Percentiles rank a stretch among this genome's conserved stretches.
Evolutionary conservation across 2,113 vertebrate species (phyloP).

Genomic region (Thymallus thymallus): DNA sequence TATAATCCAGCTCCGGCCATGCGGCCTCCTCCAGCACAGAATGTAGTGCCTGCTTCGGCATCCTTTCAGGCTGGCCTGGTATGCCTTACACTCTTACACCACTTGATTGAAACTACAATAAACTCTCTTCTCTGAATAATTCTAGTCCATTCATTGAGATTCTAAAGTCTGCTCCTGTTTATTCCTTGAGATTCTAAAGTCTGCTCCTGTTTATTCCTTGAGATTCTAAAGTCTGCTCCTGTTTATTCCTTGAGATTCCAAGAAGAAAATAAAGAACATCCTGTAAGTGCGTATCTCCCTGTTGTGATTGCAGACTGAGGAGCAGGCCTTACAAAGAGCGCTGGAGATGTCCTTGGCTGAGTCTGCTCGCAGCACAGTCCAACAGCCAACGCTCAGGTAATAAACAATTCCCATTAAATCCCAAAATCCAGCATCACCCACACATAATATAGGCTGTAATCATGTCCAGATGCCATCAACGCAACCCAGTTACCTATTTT

Average conservation of each 20-base stretch:
- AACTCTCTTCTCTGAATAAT: too few relatives aligned
- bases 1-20: slow-evolving; percentile 51
- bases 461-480: not conserved
- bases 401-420: slow-evolving; percentile 6
- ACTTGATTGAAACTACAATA: not conserved
- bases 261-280: slow-evolving; percentile 6
- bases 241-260: slow-evolving; percentile 2
- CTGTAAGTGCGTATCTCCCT: slow-evolving; percentile 18
- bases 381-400: slow-evolving; percentile 72
- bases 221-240: too few relatives aligned
- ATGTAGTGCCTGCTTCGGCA: slow-evolving; percentile 65
- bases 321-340: slow-evolving; percentile 92
- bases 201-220: too few relatives aligned
- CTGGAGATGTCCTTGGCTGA: slow-evolving; percentile 93
- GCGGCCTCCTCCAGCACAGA: slow-evolving; percentile 51
- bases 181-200: too few relatives aligned
- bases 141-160: too few relatives aligned
- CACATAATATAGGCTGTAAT: not conserved
- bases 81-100: slow-evolving; percentile 16
- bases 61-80: slow-evolving; percentile 77
- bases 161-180: too few relatives aligned
- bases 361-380: slow-evolving; percentile 56
- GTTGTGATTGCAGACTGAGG: slow-evolving; percentile 79
- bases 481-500: not conserved
- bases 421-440: not conserved